phyloP scores from a whole-genome alignment of 2,113 vertebrate species.

The Prietella phreatophila region DNA sequence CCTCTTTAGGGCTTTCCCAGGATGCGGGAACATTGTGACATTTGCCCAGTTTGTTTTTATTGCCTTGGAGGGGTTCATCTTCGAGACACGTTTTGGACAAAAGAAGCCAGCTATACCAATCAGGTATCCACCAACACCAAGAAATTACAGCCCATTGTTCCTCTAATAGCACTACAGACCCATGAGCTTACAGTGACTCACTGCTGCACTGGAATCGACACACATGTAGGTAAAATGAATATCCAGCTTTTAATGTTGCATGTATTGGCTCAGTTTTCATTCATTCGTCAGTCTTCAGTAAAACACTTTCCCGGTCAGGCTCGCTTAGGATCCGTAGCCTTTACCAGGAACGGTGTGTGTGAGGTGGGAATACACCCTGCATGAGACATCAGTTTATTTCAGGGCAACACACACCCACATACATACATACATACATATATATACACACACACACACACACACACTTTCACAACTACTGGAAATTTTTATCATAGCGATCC shows the following conservation, averaged over 20 bases:
- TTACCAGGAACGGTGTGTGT: not conserved
- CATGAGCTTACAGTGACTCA: not conserved
- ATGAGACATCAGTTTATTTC: not conserved
- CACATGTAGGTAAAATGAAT: not conserved
- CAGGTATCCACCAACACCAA: constrained; percentile 69
- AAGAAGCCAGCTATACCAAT: constrained; percentile 86
- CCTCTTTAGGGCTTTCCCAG: constrained; percentile 81
- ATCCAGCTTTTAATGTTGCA: not conserved
- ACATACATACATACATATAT: not conserved
- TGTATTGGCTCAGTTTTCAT: not conserved
- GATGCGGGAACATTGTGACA: constrained; percentile 95
- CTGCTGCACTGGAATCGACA: not conserved
- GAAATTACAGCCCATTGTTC: not conserved
- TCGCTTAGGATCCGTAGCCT: not conserved
- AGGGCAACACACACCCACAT: not conserved
- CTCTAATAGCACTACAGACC: not conserved
- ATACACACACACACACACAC: no score
- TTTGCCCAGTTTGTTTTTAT: constrained; percentile 95
- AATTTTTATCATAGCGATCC: not conserved
- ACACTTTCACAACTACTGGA: not conserved
- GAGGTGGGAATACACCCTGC: not conserved
- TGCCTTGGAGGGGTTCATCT: constrained; percentile 89
- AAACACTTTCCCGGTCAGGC: not conserved
- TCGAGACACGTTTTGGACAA: constrained; percentile 85
- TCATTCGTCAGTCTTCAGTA: not conserved